These are phyloP conservation scores for Philopotamus ludificatus DNA, from an alignment of 1,140 invertebrate species.

Conservation along the genomic window DNA sequence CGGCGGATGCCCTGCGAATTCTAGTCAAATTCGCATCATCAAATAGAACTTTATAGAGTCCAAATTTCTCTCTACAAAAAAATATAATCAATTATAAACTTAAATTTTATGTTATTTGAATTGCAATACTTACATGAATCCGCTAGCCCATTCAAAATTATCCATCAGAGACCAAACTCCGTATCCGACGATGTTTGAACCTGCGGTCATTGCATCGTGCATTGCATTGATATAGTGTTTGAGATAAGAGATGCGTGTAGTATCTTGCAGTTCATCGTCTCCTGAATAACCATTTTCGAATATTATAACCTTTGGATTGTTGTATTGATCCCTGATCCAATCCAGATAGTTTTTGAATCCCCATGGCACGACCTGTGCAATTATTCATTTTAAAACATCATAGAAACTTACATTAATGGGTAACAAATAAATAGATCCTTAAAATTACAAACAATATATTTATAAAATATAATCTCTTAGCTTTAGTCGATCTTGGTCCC, in stretches of 20 bases:
- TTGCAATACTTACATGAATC: slow-evolving; percentile 52
- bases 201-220: slow-evolving; percentile 65
- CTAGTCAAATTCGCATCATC: too few relatives aligned
- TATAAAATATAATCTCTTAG: too few relatives aligned
- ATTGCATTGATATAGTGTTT: slow-evolving; percentile 62
- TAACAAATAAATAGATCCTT: too few relatives aligned
- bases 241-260: slow-evolving; percentile 49
- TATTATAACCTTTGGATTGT: slow-evolving; percentile 61
- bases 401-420: background rate
- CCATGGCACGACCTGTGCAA: slow-evolving; percentile 55
- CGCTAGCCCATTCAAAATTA: slow-evolving; percentile 69
- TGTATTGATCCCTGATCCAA: slow-evolving; percentile 64
- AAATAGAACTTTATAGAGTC: too few relatives aligned
- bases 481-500: too few relatives aligned
- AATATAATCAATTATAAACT: slow-evolving; percentile 1
- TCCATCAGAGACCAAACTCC: slow-evolving; percentile 71
- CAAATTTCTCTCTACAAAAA: too few relatives aligned
- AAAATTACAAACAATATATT: too few relatives aligned
- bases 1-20: too few relatives aligned
- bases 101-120: background rate
- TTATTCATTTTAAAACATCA: slow-evolving; percentile 18
- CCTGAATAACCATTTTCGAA: slow-evolving; percentile 68
- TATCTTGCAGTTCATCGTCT: slow-evolving; percentile 49
- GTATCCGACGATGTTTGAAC: slow-evolving; percentile 67
- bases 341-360: slow-evolving; percentile 62